Conservation (phyloP, 2,888 invertebrate species). For the Lasioglossum calceatum region DNA sequence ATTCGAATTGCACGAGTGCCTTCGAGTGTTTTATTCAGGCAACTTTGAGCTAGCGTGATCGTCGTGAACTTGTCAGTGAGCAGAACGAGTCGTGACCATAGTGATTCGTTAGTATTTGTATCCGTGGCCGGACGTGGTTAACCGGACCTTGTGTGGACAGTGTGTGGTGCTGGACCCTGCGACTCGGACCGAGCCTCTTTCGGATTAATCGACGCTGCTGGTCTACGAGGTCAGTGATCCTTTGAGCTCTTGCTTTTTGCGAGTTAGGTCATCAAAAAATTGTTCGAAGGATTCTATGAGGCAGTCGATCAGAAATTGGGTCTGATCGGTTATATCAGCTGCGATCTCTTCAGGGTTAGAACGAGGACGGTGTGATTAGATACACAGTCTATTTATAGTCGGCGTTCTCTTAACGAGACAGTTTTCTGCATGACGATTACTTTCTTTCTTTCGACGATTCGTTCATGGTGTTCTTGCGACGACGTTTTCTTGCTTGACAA, state of each 20-base stretch:
- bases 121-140: neutral
- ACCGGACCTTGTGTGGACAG: slow-evolving; percentile 33
- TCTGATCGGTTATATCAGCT: neutral
- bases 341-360: neutral
- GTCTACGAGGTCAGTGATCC: slow-evolving; percentile 18
- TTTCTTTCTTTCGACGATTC: neutral
- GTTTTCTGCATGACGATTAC: neutral
- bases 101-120: slow-evolving; percentile 15
- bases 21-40: neutral
- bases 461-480: neutral
- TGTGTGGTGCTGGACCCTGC: slow-evolving; percentile 21
- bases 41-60: neutral
- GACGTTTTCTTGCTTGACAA: neutral
- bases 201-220: slow-evolving; percentile 34
- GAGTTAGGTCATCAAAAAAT: neutral
- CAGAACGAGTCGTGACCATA: slow-evolving; percentile 17
- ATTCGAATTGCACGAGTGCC: neutral
- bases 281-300: neutral
- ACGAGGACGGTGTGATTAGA: neutral
- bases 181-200: neutral
- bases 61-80: neutral
- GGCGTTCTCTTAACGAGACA: neutral
- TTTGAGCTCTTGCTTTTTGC: neutral
- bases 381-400: neutral
- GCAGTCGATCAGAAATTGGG: neutral